These are phyloP conservation scores for Tympanoctomys barrerae DNA, from an alignment of 2,797 vertebrate genomes.

Conservation along the genomic window DNA sequence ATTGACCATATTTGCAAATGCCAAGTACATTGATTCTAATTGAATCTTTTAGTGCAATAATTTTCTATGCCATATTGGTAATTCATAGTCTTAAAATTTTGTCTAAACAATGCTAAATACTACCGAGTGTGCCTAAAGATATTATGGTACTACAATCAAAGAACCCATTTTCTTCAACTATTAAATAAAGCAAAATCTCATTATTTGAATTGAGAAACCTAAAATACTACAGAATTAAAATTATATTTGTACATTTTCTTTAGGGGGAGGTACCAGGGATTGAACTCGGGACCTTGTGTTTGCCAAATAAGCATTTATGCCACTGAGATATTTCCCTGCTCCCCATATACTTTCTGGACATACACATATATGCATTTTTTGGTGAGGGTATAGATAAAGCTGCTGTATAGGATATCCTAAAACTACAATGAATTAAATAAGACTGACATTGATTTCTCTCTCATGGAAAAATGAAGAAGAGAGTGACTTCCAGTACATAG, in stretches of 20 bases:
- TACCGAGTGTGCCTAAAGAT: not conserved
- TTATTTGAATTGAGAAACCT: constrained; percentile 2
- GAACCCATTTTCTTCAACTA: not conserved
- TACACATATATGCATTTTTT: not conserved
- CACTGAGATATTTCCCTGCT: no score
- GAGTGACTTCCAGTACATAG: not conserved
- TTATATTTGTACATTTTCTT: not conserved
- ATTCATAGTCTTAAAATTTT: constrained; percentile 38
- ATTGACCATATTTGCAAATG: constrained; percentile 24
- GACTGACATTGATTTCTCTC: not conserved
- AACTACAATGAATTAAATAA: not conserved
- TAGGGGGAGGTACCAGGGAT: no score
- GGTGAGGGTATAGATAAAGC: not conserved
- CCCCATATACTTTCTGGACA: not conserved
- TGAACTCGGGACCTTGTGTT: no score
- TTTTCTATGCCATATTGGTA: not conserved
- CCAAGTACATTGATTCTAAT: constrained; percentile 37
- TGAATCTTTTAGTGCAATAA: not conserved
- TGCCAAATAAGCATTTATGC: no score
- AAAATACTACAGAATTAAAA: constrained; percentile 1
- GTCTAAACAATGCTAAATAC: constrained; percentile 26
- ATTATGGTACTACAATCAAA: not conserved
- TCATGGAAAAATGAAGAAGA: constrained; percentile 16
- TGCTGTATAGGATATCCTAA: not conserved
- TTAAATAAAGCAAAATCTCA: constrained; percentile 30